phyloP scores from a whole-genome alignment of 2,113 vertebrate genomes.

The Copsychus sechellarum region DNA sequence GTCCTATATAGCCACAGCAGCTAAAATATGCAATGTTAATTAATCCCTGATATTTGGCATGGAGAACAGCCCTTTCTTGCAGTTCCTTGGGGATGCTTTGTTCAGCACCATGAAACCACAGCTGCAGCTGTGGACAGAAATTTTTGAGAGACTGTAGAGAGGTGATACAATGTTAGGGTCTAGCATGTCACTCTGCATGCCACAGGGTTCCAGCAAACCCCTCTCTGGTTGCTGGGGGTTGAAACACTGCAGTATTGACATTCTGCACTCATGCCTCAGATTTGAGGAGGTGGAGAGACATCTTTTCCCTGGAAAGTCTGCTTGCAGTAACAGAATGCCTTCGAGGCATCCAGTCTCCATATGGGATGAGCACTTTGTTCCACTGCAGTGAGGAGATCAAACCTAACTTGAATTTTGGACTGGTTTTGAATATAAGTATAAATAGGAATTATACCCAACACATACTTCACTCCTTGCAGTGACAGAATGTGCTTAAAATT shows the following conservation, averaged over 20 bases:
- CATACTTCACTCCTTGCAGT: not conserved
- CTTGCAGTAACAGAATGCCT: not conserved
- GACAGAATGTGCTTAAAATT: constrained; percentile 21
- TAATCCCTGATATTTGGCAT: not conserved
- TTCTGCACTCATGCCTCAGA: not conserved
- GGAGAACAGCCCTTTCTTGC: not conserved
- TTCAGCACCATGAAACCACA: not conserved
- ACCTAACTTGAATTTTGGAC: not conserved
- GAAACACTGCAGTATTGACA: not conserved
- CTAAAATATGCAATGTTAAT: not conserved
- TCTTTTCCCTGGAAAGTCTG: not conserved
- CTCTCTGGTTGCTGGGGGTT: fast-evolving
- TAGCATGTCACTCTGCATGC: not conserved
- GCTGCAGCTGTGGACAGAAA: not conserved
- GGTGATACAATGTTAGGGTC: not conserved
- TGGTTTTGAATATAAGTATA: not conserved
- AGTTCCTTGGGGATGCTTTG: not conserved
- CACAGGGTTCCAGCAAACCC: not conserved
- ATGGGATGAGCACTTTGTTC: constrained; percentile 1
- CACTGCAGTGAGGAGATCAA: not conserved
- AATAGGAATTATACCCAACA: constrained; percentile 1
- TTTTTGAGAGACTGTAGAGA: not conserved
- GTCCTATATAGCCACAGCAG: not conserved
- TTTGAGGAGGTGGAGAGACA: not conserved
- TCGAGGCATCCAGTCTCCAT: not conserved